A percentile compares a stretch with the other conserved stretches of the same genome.
Evolutionary conservation across 1,140 invertebrate genomes (phyloP).

Genomic region (Nasonia giraulti): DNA sequence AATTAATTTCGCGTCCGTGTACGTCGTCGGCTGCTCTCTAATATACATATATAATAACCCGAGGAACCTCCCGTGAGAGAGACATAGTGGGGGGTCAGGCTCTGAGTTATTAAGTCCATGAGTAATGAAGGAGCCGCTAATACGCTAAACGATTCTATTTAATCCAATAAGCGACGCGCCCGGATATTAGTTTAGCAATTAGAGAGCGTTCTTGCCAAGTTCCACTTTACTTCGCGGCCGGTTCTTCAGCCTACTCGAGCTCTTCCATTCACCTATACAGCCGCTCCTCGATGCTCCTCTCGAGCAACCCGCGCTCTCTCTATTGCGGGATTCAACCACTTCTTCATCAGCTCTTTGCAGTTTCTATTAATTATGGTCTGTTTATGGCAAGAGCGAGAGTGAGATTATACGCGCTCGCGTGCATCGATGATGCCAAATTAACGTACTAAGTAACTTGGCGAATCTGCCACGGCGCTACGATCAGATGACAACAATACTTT

Average conservation of each 20-base stretch:
- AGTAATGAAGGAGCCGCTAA: constrained; percentile 57
- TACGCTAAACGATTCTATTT: constrained; percentile 58
- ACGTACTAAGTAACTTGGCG: not conserved
- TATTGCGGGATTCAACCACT: not conserved
- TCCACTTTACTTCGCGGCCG: constrained; percentile 32
- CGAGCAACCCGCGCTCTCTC: no score
- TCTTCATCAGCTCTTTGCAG: not conserved
- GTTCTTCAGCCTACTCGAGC: not conserved
- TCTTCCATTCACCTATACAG: not conserved
- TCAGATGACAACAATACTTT: no score
- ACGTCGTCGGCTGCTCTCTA: not conserved
- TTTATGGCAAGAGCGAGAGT: not conserved
- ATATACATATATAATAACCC: constrained; percentile 41
- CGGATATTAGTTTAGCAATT: constrained; percentile 62
- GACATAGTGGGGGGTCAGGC: not conserved
- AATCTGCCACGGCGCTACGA: no score
- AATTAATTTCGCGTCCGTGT: constrained; percentile 55
- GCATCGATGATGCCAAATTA: not conserved
- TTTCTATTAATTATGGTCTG: constrained; percentile 28
- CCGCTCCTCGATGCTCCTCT: no score
- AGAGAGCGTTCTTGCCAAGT: constrained; percentile 48
- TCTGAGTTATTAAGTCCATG: constrained; percentile 57
- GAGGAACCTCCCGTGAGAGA: constrained; percentile 29
- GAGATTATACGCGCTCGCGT: not conserved
- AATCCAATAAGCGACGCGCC: constrained; percentile 59